phyloP scores from a whole-genome alignment of 1,140 invertebrate genomes.

The Hylaeus volcanicus region DNA sequence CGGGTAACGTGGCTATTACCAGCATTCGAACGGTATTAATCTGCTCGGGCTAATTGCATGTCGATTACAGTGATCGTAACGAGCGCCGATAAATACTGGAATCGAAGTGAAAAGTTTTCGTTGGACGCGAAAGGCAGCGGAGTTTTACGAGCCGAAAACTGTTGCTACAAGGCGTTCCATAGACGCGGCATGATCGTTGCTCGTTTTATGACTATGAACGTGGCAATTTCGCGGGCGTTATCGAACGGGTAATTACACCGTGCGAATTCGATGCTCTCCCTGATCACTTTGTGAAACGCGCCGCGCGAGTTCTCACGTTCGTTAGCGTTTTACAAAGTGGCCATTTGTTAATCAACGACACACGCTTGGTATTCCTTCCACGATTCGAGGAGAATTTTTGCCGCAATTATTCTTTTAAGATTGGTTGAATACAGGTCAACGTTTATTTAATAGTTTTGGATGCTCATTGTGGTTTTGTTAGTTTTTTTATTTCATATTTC shows the following conservation, averaged over 20 bases:
- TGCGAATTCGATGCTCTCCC: not conserved
- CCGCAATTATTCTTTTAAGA: too few species aligned
- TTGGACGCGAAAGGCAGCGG: not conserved
- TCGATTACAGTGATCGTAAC: constrained; percentile 67
- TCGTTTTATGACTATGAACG: constrained; percentile 15
- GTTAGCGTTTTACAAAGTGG: not conserved
- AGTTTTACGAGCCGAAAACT: constrained; percentile 36
- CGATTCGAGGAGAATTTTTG: too few species aligned
- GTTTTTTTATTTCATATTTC: too few species aligned
- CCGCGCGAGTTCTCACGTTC: not conserved
- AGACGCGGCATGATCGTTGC: constrained; percentile 4
- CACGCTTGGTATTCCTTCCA: too few species aligned
- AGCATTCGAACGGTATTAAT: constrained; percentile 62
- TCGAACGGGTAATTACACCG: constrained; percentile 12
- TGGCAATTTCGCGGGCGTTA: constrained; percentile 19
- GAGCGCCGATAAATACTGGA: constrained; percentile 60
- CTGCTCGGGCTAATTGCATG: constrained; percentile 60
- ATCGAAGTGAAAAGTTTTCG: constrained; percentile 61
- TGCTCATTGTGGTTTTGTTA: too few species aligned
- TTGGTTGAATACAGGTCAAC: too few species aligned
- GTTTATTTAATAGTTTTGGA: too few species aligned
- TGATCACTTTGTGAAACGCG: not conserved
- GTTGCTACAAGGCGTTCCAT: constrained; percentile 4
- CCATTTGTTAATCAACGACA: not conserved
- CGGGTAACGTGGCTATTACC: constrained; percentile 59